Percentiles rank a stretch among this genome's conserved stretches.
These are phyloP conservation scores for Distichodus sexfasciatus DNA, from an alignment of 2,797 vertebrate genomes.

Conservation along the genomic window DNA sequence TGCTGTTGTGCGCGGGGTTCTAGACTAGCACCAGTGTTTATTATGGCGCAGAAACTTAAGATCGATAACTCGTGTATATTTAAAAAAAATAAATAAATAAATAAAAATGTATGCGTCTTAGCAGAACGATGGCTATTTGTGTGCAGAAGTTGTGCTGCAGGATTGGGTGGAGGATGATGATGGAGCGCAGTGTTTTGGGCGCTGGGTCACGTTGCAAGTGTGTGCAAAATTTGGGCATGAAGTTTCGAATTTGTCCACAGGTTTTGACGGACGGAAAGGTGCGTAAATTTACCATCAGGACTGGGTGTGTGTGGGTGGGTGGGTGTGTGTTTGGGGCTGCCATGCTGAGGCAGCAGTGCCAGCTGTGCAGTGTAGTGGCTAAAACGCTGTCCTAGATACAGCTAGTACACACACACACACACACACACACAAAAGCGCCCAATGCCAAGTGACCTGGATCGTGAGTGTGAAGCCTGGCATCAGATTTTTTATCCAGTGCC, in stretches of 20 bases:
- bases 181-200: not conserved
- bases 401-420: not conserved
- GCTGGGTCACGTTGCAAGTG: constrained; percentile 4
- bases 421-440: not conserved
- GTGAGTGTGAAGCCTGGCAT: not conserved
- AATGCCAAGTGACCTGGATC: constrained; percentile 5
- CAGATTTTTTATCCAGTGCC: too few species aligned
- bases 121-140: not conserved
- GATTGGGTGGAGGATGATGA: not conserved
- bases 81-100: too few species aligned
- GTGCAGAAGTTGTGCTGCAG: not conserved
- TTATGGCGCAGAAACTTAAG: too few species aligned
- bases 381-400: constrained; percentile 69
- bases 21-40: too few species aligned
- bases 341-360: constrained; percentile 64
- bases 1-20: too few species aligned
- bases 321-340: constrained; percentile 33
- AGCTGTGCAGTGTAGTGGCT: constrained; percentile 68
- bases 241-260: too few species aligned
- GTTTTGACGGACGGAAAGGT: too few species aligned
- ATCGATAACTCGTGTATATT: too few species aligned
- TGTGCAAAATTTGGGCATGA: too few species aligned
- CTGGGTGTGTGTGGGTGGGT: constrained; percentile 5
- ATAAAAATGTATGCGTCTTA: too few species aligned
- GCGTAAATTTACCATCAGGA: too few species aligned